A percentile compares a stretch with the other conserved stretches of the same genome.
Evolutionary conservation across 2,888 invertebrate genomes (phyloP).

Genomic region (Chouioia cunea): DNA sequence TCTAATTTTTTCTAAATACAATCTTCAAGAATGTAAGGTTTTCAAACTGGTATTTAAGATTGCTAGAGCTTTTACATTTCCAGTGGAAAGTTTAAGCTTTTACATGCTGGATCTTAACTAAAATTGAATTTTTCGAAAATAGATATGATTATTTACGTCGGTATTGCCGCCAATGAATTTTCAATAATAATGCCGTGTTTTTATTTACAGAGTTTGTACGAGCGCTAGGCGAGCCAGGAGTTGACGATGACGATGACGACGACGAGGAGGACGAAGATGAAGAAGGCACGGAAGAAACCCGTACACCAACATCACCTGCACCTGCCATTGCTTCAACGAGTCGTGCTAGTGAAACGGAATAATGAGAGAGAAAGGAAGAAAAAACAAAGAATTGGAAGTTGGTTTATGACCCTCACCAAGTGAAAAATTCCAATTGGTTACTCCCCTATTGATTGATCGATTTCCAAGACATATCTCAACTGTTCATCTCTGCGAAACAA

Average conservation of each 20-base stretch:
- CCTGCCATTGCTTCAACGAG: not conserved
- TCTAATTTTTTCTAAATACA: too few species aligned
- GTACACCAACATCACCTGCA: slow-evolving; percentile 15
- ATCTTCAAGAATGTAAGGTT: too few species aligned
- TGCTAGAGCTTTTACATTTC: too few species aligned
- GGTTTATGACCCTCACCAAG: slow-evolving; percentile 10
- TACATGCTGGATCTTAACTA: too few species aligned
- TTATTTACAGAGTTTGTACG: slow-evolving; percentile 80
- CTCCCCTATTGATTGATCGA: too few species aligned
- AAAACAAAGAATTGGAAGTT: not conserved
- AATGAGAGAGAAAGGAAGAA: not conserved
- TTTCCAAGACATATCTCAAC: slow-evolving; percentile 22
- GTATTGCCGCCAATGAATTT: too few species aligned
- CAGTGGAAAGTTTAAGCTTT: too few species aligned
- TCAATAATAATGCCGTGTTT: too few species aligned
- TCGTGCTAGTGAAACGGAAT: not conserved
- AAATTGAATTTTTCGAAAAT: too few species aligned
- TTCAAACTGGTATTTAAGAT: too few species aligned
- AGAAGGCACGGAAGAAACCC: not conserved
- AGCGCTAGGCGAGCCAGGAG: slow-evolving; percentile 84
- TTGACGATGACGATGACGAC: slow-evolving; percentile 80
- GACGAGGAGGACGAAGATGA: slow-evolving; percentile 76
- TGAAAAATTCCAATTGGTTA: not conserved
- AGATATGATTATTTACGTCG: too few species aligned
- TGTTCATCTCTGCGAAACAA: slow-evolving; percentile 33